Conservation (phyloP, 2,888 invertebrate species). For the Ernsta delagoae region DNA sequence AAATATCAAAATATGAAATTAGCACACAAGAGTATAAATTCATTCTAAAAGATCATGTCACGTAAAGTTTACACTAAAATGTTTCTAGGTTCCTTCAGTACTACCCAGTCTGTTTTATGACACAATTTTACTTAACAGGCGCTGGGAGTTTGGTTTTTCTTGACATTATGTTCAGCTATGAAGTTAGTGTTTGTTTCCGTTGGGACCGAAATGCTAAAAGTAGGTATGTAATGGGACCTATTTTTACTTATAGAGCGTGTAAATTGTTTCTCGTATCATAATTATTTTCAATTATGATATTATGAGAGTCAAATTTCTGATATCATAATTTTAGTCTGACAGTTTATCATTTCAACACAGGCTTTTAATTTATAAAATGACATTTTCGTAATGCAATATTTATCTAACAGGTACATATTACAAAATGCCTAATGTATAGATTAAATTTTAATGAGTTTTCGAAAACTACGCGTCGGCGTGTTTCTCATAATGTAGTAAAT, state of each 20-base stretch:
- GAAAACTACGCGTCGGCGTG: no score
- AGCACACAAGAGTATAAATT: neutral
- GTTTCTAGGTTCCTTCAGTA: neutral
- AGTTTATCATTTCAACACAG: no score
- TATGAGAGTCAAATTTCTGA: no score
- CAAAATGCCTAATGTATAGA: no score
- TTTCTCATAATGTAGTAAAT: no score
- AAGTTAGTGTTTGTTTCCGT: neutral
- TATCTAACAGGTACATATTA: no score
- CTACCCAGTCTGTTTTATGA: neutral
- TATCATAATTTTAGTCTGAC: no score
- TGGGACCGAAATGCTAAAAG: neutral
- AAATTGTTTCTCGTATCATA: no score
- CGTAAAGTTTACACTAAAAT: neutral
- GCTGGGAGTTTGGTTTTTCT: neutral
- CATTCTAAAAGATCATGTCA: neutral
- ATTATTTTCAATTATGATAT: no score
- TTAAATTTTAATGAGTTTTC: no score
- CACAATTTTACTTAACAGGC: slow-evolving; percentile 4
- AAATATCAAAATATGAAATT: neutral
- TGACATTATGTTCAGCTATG: neutral
- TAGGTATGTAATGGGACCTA: neutral
- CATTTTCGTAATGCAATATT: no score
- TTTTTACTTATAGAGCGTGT: neutral
- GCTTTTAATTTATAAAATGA: no score